These are phyloP conservation scores for Disparrhopalites patrizii DNA, from an alignment of 2,888 invertebrate species.

Conservation along the genomic window DNA sequence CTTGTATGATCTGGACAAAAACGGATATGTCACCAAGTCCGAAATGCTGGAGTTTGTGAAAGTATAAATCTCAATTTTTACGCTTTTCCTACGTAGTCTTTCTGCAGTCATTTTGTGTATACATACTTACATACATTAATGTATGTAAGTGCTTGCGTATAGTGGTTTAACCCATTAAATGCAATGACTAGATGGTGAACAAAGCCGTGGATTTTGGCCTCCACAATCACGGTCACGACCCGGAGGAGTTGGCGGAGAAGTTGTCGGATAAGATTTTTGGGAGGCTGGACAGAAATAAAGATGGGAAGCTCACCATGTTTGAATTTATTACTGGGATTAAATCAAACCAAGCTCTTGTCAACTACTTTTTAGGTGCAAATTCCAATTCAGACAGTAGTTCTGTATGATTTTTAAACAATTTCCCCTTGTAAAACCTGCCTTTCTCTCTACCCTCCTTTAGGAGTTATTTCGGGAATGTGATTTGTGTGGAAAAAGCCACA, in stretches of 20 bases:
- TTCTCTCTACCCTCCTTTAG: too few species aligned
- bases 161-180: too few species aligned
- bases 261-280: slow-evolving; percentile 15
- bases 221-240: not conserved
- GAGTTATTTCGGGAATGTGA: too few species aligned
- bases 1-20: slow-evolving; percentile 19
- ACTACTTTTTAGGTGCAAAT: slow-evolving; percentile 17
- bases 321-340: slow-evolving; percentile 22
- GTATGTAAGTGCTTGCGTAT: too few species aligned
- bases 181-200: slow-evolving; percentile 20
- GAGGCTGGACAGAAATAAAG: slow-evolving; percentile 16
- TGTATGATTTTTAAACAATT: too few species aligned
- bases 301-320: slow-evolving; percentile 20
- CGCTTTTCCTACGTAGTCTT: too few species aligned
- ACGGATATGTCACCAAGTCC: slow-evolving; percentile 16
- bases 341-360: slow-evolving; percentile 14
- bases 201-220: not conserved
- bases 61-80: too few species aligned
- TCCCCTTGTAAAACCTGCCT: too few species aligned
- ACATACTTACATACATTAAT: too few species aligned
- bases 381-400: too few species aligned
- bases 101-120: too few species aligned
- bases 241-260: slow-evolving; percentile 9
- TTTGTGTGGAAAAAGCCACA: too few species aligned
- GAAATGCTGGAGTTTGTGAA: slow-evolving; percentile 21